Conservation (phyloP, 2,113 vertebrate genomes). For the Pseudorhombus dupliciocellatus region DNA sequence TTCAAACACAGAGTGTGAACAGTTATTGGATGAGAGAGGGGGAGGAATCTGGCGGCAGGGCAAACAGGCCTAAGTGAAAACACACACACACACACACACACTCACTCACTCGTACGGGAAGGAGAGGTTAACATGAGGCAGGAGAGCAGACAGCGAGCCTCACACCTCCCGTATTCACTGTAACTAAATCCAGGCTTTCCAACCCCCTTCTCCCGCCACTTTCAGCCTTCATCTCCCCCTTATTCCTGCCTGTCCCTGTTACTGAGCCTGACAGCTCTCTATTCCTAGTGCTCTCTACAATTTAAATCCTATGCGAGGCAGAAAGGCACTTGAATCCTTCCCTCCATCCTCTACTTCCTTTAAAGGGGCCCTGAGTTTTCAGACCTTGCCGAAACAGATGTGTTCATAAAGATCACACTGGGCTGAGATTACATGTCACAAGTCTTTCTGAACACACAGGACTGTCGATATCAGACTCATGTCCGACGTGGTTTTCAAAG, state of each 20-base stretch:
- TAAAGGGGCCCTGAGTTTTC: not conserved
- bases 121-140: slow-evolving; percentile 59
- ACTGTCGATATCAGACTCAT: too few species aligned
- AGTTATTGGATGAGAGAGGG: slow-evolving; percentile 63
- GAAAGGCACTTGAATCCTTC: not conserved
- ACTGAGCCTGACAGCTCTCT: slow-evolving; percentile 1
- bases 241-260: slow-evolving; percentile 15
- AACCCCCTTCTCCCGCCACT: slow-evolving; percentile 3
- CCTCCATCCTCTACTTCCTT: not conserved
- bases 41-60: slow-evolving; percentile 54
- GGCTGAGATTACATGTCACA: not conserved
- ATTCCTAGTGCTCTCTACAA: not conserved
- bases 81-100: slow-evolving; percentile 52
- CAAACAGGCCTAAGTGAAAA: slow-evolving; percentile 60
- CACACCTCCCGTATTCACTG: slow-evolving; percentile 43
- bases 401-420: too few species aligned
- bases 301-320: not conserved
- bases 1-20: slow-evolving; percentile 75
- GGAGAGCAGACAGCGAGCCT: slow-evolving; percentile 51
- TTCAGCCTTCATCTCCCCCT: not conserved
- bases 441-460: too few species aligned
- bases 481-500: not conserved
- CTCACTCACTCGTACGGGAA: slow-evolving; percentile 28
- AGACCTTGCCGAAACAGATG: not conserved
- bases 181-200: slow-evolving; percentile 55